phyloP scores from a whole-genome alignment of 2,797 vertebrate species.

The Enteromius viviparus region DNA sequence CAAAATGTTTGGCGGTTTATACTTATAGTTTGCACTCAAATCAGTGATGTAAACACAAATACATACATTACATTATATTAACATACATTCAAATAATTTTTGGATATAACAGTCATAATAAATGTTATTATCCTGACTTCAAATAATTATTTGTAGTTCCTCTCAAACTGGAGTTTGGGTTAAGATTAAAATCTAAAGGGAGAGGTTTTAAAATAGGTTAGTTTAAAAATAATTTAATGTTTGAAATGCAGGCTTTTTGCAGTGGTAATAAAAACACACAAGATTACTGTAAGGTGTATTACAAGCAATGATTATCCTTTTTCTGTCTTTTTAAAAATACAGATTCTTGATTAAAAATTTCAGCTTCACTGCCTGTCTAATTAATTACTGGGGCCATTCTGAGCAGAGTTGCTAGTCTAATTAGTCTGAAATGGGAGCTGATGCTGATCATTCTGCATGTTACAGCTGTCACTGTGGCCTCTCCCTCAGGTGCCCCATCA shows the following conservation, averaged over 20 bases:
- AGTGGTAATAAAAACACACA: slow-evolving; percentile 6
- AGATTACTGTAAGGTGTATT: slow-evolving; percentile 73
- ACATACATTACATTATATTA: not conserved
- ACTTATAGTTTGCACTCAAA: not conserved
- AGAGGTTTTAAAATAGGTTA: not conserved
- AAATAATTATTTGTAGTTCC: not conserved
- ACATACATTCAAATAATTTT: not conserved
- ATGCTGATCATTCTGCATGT: slow-evolving; percentile 76
- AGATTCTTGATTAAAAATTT: slow-evolving; percentile 84
- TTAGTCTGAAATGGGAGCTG: slow-evolving; percentile 77
- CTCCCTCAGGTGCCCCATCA: slow-evolving; percentile 70
- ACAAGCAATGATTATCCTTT: slow-evolving; percentile 73
- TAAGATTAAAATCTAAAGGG: slow-evolving; percentile 12
- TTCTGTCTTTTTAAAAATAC: slow-evolving; percentile 65
- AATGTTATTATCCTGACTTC: slow-evolving; percentile 1
- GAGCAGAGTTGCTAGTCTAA: slow-evolving; percentile 75
- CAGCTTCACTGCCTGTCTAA: slow-evolving; percentile 81
- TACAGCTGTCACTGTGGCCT: slow-evolving; percentile 76
- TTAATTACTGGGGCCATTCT: slow-evolving; percentile 82
- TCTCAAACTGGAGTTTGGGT: not conserved
- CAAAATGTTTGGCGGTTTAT: not conserved
- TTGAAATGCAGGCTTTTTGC: slow-evolving; percentile 1
- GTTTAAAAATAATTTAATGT: slow-evolving; percentile 4
- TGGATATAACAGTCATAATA: not conserved
- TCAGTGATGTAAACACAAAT: not conserved